These are phyloP conservation scores for Haliclystus octoradiatus DNA, from an alignment of 30 jellyfish, hydroid and myxozoan species.

Conservation along the genomic window DNA sequence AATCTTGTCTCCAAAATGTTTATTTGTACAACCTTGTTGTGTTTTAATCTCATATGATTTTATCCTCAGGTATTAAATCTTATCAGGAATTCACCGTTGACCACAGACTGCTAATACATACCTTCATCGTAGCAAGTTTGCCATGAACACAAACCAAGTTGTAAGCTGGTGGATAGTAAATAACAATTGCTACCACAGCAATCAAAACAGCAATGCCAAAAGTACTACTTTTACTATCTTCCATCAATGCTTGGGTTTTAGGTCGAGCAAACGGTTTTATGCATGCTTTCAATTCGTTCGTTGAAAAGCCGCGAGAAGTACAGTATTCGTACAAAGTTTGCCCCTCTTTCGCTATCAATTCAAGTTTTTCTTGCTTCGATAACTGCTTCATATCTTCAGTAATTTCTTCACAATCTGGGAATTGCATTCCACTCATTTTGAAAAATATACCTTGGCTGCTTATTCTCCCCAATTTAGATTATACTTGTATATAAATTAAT, in stretches of 20 bases:
- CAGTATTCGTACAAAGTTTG: slow-evolving; percentile 46
- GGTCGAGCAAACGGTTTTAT: slow-evolving; percentile 37
- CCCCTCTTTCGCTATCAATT: slow-evolving; percentile 39
- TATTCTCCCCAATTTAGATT: too few species aligned
- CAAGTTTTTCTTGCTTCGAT: slow-evolving; percentile 39
- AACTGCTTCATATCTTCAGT: slow-evolving; percentile 18
- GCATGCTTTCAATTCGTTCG: slow-evolving; percentile 31
- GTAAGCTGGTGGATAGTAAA: slow-evolving; percentile 45
- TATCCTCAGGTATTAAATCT: too few species aligned
- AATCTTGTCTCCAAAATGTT: too few species aligned
- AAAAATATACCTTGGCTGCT: too few species aligned
- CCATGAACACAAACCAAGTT: slow-evolving; percentile 35
- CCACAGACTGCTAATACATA: not conserved
- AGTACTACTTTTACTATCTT: slow-evolving; percentile 22
- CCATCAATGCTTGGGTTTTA: slow-evolving; percentile 15
- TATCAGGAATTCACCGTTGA: too few species aligned
- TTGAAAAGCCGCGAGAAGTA: slow-evolving; percentile 32
- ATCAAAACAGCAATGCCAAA: slow-evolving; percentile 10
- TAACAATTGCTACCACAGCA: slow-evolving; percentile 18
- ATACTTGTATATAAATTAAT: too few species aligned
- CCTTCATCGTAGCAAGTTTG: slow-evolving; percentile 48
- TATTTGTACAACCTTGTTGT: too few species aligned
- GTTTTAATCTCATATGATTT: too few species aligned
- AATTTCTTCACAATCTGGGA: not conserved
- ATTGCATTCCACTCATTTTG: not conserved